Base-by-base conservation (phyloP, 2,888 invertebrate species). In the Drosophila colorata region DNA sequence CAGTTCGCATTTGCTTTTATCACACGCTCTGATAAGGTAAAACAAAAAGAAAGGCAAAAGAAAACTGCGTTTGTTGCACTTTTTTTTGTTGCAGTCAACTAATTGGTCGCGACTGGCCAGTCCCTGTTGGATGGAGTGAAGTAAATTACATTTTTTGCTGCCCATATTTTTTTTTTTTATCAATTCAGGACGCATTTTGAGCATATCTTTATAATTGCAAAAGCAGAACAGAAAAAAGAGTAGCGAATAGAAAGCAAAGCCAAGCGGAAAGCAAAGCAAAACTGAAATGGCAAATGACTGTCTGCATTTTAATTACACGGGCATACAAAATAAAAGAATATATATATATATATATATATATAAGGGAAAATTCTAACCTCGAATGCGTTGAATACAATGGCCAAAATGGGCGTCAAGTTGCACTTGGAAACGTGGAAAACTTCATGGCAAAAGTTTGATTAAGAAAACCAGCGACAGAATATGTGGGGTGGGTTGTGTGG, bases 251-350 rank as follows among this genome's bases (percentile, higher is more conserved):
- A 74, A 76, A 69, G 69, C 65, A 61, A 47, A 72, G 59, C 14
- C 56, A 59, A 74, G 63, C 46, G 59, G 47, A 58, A 55, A 68
- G 69, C 65, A 61, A 57, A 70, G 59, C 13, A 48, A 57, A 74
- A 67, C 38, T 57, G 47, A 48, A 55, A 68, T 55, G 52, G 64
- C 52, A 60, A 74, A 75, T 66, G 52, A 51, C 74, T 69, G 82
- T 89, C 87, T 87, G 87, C 84, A 89, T 87, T 88, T 89, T 88
- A 88, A 88, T 88, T 88, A 89, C 83, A 83, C 63, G 58, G 69
- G 64, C 53, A 61, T 46, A 51, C 48, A 57, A 41, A 61, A 40
- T 55, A 65, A 66, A 43, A 61, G 56, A 53, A 64, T 41, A 49
- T 49, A 28, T 28, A 28, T 28, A 28, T 28, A 28, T 31, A 31